phyloP scores from a whole-genome alignment of 2,888 invertebrate genomes.

The Macrophya annulata region DNA sequence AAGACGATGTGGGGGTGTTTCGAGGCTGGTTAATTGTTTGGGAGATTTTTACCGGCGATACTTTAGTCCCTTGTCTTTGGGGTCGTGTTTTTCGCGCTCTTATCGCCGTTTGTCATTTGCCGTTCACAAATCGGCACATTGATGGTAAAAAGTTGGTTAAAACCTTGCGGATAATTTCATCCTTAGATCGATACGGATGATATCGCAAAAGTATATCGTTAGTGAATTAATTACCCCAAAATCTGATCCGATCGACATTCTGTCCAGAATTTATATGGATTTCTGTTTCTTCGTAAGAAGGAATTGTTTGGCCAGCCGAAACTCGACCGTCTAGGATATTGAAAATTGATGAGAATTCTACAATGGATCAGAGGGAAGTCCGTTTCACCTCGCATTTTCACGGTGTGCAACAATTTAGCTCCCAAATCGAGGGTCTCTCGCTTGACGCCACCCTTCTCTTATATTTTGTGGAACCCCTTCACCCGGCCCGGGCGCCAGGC shows the following conservation, averaged over 20 bases:
- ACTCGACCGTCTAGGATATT: not conserved
- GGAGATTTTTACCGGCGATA: constrained; percentile 71
- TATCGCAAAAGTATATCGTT: not conserved
- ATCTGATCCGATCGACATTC: not conserved
- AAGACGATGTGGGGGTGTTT: constrained; percentile 71
- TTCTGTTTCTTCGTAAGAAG: not conserved
- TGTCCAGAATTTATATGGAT: not conserved
- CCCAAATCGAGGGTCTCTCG: constrained; percentile 37
- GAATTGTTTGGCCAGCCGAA: not conserved
- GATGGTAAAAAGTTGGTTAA: not conserved
- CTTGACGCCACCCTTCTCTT: constrained; percentile 50
- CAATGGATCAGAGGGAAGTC: constrained; percentile 8
- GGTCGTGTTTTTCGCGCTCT: constrained; percentile 38
- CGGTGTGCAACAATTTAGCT: constrained; percentile 51
- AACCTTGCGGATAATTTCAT: not conserved
- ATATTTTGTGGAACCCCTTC: constrained; percentile 52
- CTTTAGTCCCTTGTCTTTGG: constrained; percentile 53
- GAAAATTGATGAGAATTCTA: constrained; percentile 35
- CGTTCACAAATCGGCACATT: not conserved
- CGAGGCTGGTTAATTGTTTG: constrained; percentile 76
- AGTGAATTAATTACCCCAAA: not conserved
- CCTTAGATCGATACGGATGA: not conserved
- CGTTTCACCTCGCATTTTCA: constrained; percentile 49
- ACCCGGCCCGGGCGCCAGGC: constrained; percentile 70
- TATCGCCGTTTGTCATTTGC: constrained; percentile 4